Conservation (phyloP, 2,113 vertebrate species). For the Oncorhynchus mykiss region DNA sequence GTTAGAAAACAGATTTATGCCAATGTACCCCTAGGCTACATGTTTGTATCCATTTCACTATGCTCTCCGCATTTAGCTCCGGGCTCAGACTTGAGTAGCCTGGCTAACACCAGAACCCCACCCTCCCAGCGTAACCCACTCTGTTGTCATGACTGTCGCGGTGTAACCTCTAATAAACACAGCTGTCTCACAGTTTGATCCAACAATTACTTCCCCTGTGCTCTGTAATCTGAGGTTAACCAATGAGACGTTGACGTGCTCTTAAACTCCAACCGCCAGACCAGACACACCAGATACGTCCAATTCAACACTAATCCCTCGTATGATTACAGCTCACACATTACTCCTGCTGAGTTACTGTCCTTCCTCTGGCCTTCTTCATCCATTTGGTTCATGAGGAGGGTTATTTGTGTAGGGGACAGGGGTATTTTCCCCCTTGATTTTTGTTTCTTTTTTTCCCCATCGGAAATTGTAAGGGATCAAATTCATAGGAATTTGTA, state of each 20-base stretch:
- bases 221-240: slow-evolving; percentile 67
- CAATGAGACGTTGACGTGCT: slow-evolving; percentile 36
- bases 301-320: slow-evolving; percentile 32
- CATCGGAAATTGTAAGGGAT: too few relatives aligned
- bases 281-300: slow-evolving; percentile 20
- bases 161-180: slow-evolving; percentile 44
- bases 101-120: background rate
- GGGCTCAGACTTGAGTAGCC: background rate
- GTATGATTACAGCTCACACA: slow-evolving; percentile 36
- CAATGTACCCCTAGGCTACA: background rate
- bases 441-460: background rate
- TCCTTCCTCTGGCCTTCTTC: slow-evolving; percentile 18
- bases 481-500: too few relatives aligned
- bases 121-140: slow-evolving; percentile 12
- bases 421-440: background rate
- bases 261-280: slow-evolving; percentile 30
- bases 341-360: slow-evolving; percentile 27
- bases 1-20: slow-evolving; percentile 49
- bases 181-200: slow-evolving; percentile 42
- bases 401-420: background rate
- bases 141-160: slow-evolving; percentile 23
- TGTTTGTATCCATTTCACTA: slow-evolving; percentile 3
- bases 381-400: slow-evolving; percentile 6
- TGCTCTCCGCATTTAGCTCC: slow-evolving; percentile 11
- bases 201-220: slow-evolving; percentile 35